Evolutionary conservation across 2,888 invertebrate genomes (phyloP).

Genomic region (Diabrotica balteata): DNA sequence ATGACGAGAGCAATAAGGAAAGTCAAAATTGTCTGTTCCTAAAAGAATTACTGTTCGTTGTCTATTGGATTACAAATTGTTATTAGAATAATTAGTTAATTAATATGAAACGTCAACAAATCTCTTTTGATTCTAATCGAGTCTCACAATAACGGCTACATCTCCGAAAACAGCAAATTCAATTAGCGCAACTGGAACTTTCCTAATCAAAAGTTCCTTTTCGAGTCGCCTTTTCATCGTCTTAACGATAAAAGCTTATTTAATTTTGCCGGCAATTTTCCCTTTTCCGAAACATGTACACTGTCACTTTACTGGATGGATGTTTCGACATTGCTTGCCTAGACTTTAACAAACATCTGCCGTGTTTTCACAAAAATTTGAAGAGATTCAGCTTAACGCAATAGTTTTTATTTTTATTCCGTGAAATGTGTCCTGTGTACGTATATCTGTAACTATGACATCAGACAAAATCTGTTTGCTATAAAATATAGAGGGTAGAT

Average conservation of each 20-base stretch:
- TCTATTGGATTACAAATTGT: constrained; percentile 1
- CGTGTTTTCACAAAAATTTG: too few species aligned
- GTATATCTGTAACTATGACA: too few species aligned
- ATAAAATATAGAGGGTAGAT: too few species aligned
- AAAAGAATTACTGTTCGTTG: neutral
- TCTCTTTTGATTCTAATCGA: constrained; percentile 17
- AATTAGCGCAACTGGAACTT: constrained; percentile 23
- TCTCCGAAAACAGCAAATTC: constrained; percentile 16
- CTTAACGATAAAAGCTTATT: constrained; percentile 21
- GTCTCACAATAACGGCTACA: constrained; percentile 16
- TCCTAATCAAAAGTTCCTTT: constrained; percentile 23
- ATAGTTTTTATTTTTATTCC: too few species aligned
- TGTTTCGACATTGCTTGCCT: too few species aligned
- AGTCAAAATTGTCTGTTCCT: too few species aligned
- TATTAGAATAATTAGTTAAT: constrained; percentile 7
- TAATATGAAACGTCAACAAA: constrained; percentile 19
- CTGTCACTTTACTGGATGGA: constrained; percentile 12
- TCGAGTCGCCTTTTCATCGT: constrained; percentile 20
- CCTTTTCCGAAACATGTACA: constrained; percentile 12
- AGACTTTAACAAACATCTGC: too few species aligned
- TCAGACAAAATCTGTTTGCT: too few species aligned
- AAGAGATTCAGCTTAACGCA: too few species aligned
- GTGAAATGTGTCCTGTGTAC: too few species aligned
- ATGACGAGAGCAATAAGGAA: too few species aligned
- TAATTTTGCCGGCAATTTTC: constrained; percentile 16